Evolutionary conservation across 2,797 vertebrate species (phyloP).

Genomic region (Megalops cyprinoides): DNA sequence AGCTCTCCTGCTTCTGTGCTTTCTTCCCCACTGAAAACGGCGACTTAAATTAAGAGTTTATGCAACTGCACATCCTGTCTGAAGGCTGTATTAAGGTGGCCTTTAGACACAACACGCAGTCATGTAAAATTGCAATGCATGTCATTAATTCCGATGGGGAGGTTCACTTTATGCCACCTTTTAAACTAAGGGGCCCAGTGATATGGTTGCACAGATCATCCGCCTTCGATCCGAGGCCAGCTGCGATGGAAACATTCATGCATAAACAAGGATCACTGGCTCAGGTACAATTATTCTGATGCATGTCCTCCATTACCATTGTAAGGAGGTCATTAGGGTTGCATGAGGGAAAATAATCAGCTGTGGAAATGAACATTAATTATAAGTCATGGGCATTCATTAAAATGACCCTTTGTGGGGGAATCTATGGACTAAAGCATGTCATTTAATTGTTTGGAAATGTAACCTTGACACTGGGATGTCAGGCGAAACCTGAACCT

Average conservation of each 20-base stretch:
- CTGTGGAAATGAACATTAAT: constrained; percentile 5
- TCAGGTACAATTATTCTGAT: neutral
- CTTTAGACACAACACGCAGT: neutral
- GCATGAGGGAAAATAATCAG: neutral
- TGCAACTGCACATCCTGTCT: neutral
- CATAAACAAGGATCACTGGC: neutral
- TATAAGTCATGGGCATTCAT: neutral
- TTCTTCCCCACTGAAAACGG: too few species aligned
- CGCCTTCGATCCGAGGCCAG: neutral
- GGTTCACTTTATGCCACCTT: neutral
- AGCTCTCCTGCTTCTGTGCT: too few species aligned
- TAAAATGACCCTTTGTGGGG: neutral
- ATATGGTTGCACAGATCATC: neutral
- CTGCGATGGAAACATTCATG: neutral
- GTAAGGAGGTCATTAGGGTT: neutral
- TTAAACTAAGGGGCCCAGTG: neutral
- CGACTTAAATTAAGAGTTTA: too few species aligned
- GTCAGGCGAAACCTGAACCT: neutral
- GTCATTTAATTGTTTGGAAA: constrained; percentile 11
- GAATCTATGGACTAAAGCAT: neutral
- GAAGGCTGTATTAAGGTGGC: neutral
- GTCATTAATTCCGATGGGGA: too few species aligned
- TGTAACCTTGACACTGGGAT: constrained; percentile 1
- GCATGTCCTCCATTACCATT: neutral
- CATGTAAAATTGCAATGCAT: too few species aligned